Conservation (phyloP, 1,140 invertebrate genomes). For the Calephelis nemesis region DNA sequence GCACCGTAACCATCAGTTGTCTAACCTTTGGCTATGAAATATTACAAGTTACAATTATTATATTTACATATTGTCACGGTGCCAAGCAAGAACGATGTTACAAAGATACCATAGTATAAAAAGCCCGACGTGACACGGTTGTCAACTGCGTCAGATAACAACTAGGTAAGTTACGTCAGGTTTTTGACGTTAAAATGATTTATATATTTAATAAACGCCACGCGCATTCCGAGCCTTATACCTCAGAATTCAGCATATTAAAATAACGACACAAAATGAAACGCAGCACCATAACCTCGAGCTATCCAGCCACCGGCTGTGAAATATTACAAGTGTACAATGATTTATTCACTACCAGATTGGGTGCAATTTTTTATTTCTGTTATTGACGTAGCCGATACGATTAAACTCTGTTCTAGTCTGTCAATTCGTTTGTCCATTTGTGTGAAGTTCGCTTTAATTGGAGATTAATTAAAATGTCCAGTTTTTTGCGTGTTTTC, state of each 20-base stretch:
- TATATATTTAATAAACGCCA: neutral
- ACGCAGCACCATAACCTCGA: conserved; percentile 35
- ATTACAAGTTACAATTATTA: conserved; percentile 45
- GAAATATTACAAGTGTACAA: conserved; percentile 48
- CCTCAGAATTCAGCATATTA: conserved; percentile 31
- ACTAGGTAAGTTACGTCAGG: too few relatives aligned
- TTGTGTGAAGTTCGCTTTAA: neutral
- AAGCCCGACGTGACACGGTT: too few relatives aligned
- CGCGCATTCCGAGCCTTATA: conserved; percentile 25
- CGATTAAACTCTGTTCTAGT: conserved; percentile 22
- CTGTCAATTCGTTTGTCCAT: neutral
- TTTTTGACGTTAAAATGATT: neutral
- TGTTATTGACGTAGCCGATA: conserved; percentile 34
- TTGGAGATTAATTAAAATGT: conserved; percentile 1
- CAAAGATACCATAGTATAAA: too few relatives aligned
- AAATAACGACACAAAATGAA: conserved; percentile 44
- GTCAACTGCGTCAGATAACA: too few relatives aligned
- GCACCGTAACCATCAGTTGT: conserved; percentile 30
- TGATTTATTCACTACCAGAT: conserved; percentile 51
- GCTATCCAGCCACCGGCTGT: conserved; percentile 33
- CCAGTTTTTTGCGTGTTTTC: too few relatives aligned
- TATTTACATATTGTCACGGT: too few relatives aligned
- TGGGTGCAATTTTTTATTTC: conserved; percentile 44
- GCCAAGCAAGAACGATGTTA: too few relatives aligned
- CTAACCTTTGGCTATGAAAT: conserved; percentile 37